Percentiles rank a stretch among this genome's conserved stretches.
Evolutionary conservation across 2,113 vertebrate genomes (phyloP).

Genomic region (Solea senegalensis): DNA sequence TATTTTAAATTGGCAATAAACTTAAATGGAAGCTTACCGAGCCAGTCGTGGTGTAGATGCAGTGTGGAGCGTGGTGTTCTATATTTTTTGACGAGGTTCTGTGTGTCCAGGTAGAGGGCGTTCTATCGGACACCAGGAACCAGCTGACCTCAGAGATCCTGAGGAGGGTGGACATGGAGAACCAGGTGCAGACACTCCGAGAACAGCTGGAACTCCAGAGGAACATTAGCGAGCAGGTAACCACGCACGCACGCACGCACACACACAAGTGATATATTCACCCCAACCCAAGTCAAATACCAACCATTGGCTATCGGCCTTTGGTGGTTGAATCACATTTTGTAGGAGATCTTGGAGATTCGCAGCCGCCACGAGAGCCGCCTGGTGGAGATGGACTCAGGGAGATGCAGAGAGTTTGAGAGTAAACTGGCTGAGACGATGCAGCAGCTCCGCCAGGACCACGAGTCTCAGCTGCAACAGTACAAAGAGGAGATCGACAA

Average conservation of each 20-base stretch:
- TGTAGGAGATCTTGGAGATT: conserved; percentile 81
- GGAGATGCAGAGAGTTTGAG: conserved; percentile 79
- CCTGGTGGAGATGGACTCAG: conserved; percentile 81
- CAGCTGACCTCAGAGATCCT: conserved; percentile 84
- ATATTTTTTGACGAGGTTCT: neutral
- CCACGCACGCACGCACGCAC: neutral
- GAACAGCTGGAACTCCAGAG: conserved; percentile 86
- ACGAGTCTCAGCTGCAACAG: conserved; percentile 81
- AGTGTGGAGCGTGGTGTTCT: neutral
- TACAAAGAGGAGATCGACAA: conserved; percentile 86
- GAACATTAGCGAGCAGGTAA: conserved; percentile 82
- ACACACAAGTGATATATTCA: neutral
- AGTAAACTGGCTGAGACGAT: conserved; percentile 79
- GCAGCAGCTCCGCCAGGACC: conserved; percentile 81
- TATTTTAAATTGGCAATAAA: no score
- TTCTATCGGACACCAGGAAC: conserved; percentile 76
- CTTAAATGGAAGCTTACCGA: neutral
- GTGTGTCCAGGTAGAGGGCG: conserved; percentile 65
- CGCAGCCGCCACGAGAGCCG: conserved; percentile 79
- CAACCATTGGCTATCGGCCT: neutral
- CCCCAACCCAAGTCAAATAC: no score
- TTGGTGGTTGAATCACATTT: neutral
- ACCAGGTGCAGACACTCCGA: conserved; percentile 81
- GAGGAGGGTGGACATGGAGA: conserved; percentile 82
- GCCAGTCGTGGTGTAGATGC: neutral